Evolutionary conservation across 2,888 invertebrate species (phyloP), one percentile per base, ranked within the genome.

Genomic region (Mayetiola destructor): DNA sequence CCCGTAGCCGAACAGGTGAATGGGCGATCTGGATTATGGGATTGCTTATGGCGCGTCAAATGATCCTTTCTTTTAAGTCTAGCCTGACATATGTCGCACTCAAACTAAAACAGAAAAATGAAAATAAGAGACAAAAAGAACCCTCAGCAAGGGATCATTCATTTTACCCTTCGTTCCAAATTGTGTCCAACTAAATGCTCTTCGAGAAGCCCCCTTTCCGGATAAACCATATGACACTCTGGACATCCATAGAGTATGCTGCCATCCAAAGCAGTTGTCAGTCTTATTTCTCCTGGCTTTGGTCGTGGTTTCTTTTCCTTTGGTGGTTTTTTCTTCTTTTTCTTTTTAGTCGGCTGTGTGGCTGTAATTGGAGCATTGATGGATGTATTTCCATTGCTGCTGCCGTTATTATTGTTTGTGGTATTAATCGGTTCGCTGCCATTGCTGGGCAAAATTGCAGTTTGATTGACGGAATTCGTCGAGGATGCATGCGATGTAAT

Each of bases 61-160:
- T 90, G 89, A 71, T 90, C 89, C 67, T 90, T 90, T 37, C 90
- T 80, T 66, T 90, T 90, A 6, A 90, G 72, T 0, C 89, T 88
- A 8, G 89, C 89, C 61, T 90, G 89, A 67, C 90, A 90, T 56
- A 90, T 89, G 72, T 90, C 89, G 71, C 90, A 90, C 59, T 86
- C 64, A 88, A 90, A 63, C 85, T 55, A 23, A 55, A 23, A 23
- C 9, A 21, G 20, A 48, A 23, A 18, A 10, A 18, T 18, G 12
- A 40, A 20, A 40, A 40, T 8, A 9, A 20, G 2, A 40, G 20
- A 20, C 18, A 18, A 20, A 6, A 42, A 42, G n/a, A n/a, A n/a
- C n/a, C n/a, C n/a, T n/a, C n/a, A n/a, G n/a, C n/a, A n/a, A n/a
- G n/a, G n/a, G n/a, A n/a, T n/a, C n/a, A n/a, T n/a, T n/a, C n/a